Evolutionary conservation across 2,113 vertebrate genomes (phyloP).

Genomic region (Chitala chitala): DNA sequence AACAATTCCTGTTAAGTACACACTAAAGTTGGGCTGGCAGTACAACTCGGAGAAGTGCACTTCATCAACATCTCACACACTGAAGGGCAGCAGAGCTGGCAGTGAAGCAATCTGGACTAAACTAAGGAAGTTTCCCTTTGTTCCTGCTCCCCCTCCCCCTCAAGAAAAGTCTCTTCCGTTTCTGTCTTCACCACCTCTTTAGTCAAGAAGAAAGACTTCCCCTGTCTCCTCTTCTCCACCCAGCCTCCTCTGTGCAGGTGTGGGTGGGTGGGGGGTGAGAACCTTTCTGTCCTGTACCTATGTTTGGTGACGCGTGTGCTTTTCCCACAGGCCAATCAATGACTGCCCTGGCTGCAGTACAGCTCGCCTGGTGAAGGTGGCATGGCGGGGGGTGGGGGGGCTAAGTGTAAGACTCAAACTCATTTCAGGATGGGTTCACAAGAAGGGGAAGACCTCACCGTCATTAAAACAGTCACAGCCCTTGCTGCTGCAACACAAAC

Average conservation of each 20-base stretch:
- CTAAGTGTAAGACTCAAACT: no score
- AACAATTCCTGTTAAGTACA: background rate
- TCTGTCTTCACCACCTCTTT: background rate
- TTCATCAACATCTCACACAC: background rate
- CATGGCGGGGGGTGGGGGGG: no score
- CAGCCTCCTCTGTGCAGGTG: background rate
- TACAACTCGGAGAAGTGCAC: background rate
- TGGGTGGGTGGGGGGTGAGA: background rate
- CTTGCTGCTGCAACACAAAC: background rate
- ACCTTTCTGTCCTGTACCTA: no score
- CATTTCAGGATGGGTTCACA: no score
- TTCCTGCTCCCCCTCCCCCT: background rate
- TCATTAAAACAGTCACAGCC: no score
- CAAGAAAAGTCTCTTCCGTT: background rate
- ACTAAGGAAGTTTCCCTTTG: conserved; percentile 8
- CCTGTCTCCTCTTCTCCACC: background rate
- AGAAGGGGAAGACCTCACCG: no score
- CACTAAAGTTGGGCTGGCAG: background rate
- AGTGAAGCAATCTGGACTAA: background rate
- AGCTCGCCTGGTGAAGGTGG: no score
- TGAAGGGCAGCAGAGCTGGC: background rate
- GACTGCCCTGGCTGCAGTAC: no score
- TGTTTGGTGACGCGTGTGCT: no score
- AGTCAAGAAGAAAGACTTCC: background rate
- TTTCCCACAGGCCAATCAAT: no score